phyloP scores from a whole-genome alignment of 2,888 invertebrate species.

The Mallateleia sp. region DNA sequence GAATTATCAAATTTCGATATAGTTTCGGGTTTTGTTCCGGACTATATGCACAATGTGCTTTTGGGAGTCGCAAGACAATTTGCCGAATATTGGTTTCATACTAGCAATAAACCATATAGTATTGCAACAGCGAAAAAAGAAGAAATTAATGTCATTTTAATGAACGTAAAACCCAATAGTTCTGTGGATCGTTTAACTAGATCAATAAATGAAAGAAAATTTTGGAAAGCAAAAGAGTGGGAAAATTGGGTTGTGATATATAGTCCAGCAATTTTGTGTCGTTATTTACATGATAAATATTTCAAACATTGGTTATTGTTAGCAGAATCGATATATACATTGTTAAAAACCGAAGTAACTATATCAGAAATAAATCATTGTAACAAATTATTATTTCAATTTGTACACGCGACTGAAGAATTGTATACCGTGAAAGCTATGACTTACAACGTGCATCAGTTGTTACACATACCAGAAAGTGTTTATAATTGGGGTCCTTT shows the following conservation, averaged over 20 bases:
- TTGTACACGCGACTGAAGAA: slow-evolving; percentile 53
- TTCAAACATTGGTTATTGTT: slow-evolving; percentile 71
- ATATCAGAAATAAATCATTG: slow-evolving; percentile 50
- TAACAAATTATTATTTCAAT: slow-evolving; percentile 40
- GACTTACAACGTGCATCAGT: slow-evolving; percentile 74
- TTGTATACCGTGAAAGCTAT: slow-evolving; percentile 67
- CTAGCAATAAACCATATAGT: not conserved
- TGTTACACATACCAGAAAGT: slow-evolving; percentile 70
- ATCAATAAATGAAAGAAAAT: slow-evolving; percentile 32
- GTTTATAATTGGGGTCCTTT: slow-evolving; percentile 78
- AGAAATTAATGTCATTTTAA: slow-evolving; percentile 16
- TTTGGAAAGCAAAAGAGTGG: slow-evolving; percentile 72
- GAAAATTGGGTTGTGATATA: slow-evolving; percentile 70
- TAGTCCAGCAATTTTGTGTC: slow-evolving; percentile 60
- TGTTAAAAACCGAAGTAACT: slow-evolving; percentile 58
- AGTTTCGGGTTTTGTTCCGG: slow-evolving; percentile 61
- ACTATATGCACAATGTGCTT: slow-evolving; percentile 64
- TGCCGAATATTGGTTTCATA: slow-evolving; percentile 66
- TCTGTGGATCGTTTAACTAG: slow-evolving; percentile 54
- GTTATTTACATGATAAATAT: slow-evolving; percentile 47
- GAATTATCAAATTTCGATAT: too few relatives aligned
- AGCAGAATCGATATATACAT: slow-evolving; percentile 63
- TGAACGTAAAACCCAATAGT: slow-evolving; percentile 35
- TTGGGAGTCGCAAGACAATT: slow-evolving; percentile 58
- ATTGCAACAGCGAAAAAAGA: slow-evolving; percentile 4